Base-by-base conservation (phyloP, 1,140 invertebrate genomes). In the Psilanteris sp. region DNA sequence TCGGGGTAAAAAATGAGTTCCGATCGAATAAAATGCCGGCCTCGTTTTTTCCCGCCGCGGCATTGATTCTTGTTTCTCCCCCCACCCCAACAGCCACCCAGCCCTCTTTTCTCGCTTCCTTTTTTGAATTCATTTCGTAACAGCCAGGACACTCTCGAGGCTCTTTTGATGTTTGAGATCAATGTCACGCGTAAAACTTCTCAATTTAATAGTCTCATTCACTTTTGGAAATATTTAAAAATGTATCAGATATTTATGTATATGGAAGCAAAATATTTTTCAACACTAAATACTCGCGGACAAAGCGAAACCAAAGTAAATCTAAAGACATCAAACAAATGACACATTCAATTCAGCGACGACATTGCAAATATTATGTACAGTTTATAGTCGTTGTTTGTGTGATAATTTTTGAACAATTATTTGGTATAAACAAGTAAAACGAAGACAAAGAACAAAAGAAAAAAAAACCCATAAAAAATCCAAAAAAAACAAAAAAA, bases 91-190 rank as follows among this genome's bases (percentile, higher is more conserved):
- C n/a, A n/a, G n/a, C n/a, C n/a, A n/a, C n/a, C n/a, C n/a, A n/a
- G n/a, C n/a, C n/a, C n/a, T n/a, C n/a, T n/a, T n/a, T n/a, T n/a
- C n/a, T n/a, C n/a, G n/a, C n/a, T n/a, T n/a, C n/a, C n/a, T n/a
- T n/a, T n/a, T 37, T 48, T 16, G 20, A 15, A 13, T 16, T 54
- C 10, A 16, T 61, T 48, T 61, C 13, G 37, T 61, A 57, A 39
- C 44, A 37, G 39, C 37, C 52, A 39, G 36, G 37, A 52, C 61
- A 67, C 59, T 62, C 59, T 68, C 37, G 39, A 46, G 61, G 59
- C 66, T 48, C 66, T 71, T 77, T 71, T 55, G 54, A 66, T 77
- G 73, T 77, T 64, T 77, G 52, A 75, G 11, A 64, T 75, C 57
- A 71, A 77, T 77, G 73, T 77, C 66, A 71, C 57, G 54, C 52